phyloP scores from a whole-genome alignment of 2,113 vertebrate genomes.

The Calonectris borealis region DNA sequence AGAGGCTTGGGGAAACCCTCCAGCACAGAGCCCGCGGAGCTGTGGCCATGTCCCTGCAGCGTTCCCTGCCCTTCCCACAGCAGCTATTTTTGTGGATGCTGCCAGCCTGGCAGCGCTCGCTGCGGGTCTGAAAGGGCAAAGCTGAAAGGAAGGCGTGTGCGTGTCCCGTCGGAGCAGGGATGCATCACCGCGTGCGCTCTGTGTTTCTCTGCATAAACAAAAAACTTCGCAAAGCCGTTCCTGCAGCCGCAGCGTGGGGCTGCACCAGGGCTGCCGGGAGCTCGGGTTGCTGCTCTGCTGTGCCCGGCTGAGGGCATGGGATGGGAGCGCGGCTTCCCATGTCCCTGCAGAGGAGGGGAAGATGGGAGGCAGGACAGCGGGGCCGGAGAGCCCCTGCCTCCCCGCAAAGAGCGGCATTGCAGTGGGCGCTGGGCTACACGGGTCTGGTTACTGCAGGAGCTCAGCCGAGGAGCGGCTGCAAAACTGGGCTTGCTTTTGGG shows the following conservation, averaged over 20 bases:
- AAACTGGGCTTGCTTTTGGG: background rate
- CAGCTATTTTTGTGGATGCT: background rate
- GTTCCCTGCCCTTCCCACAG: background rate
- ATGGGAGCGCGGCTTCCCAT: background rate
- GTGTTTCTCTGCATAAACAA: too few relatives aligned
- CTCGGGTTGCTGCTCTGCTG: background rate
- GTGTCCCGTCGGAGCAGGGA: accelerated
- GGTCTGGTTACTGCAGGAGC: accelerated
- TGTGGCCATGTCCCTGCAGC: accelerated
- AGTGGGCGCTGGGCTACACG: accelerated
- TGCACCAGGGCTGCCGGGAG: background rate
- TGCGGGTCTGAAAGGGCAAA: background rate
- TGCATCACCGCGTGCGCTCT: accelerated
- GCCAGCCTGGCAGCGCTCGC: background rate
- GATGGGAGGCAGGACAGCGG: background rate
- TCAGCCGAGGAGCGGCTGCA: accelerated
- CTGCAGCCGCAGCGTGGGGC: accelerated
- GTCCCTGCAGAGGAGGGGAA: background rate
- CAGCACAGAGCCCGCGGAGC: accelerated
- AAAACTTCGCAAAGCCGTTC: background rate
- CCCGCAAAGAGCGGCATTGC: accelerated
- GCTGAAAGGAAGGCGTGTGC: accelerated
- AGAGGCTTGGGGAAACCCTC: background rate
- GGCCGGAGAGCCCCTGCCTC: too few relatives aligned
- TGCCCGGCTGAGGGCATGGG: background rate